A percentile compares a stretch with the other conserved stretches of the same genome.
phyloP scores from a whole-genome alignment of 2,113 vertebrate genomes.

The Scatophagus argus region DNA sequence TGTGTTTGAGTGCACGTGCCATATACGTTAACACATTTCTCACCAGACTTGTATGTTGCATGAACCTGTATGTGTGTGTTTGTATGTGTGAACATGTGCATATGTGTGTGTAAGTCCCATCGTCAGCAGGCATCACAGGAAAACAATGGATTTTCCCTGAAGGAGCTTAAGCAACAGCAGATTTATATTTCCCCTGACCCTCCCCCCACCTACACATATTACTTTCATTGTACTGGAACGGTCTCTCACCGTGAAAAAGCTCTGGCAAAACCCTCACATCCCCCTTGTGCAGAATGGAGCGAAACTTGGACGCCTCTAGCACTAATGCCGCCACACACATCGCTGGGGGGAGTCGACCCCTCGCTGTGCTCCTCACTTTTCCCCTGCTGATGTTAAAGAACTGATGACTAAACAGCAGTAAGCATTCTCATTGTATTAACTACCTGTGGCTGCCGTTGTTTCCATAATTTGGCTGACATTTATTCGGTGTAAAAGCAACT shows the following conservation, averaged over 20 bases:
- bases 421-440: slow-evolving; percentile 62
- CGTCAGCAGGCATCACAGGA: slow-evolving; percentile 49
- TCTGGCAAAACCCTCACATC: slow-evolving; percentile 43
- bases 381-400: slow-evolving; percentile 63
- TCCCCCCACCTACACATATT: slow-evolving; percentile 51
- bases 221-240: slow-evolving; percentile 66
- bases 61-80: neutral
- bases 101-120: slow-evolving; percentile 6
- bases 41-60: neutral
- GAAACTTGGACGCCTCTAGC: slow-evolving; percentile 50
- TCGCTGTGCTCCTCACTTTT: slow-evolving; percentile 17
- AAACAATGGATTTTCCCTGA: slow-evolving; percentile 72
- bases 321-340: slow-evolving; percentile 72
- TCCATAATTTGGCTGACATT: slow-evolving; percentile 70
- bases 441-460: slow-evolving; percentile 65
- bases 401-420: slow-evolving; percentile 62
- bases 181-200: slow-evolving; percentile 51
- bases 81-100: neutral
- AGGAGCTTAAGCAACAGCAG: slow-evolving; percentile 64
- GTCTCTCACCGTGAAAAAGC: slow-evolving; percentile 52
- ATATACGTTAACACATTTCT: slow-evolving; percentile 16
- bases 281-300: slow-evolving; percentile 44
- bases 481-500: slow-evolving; percentile 63
- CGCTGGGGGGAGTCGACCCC: slow-evolving; percentile 42
- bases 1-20: slow-evolving; percentile 18